A percentile compares a stretch with the other conserved stretches of the same genome.
Evolutionary conservation across 2,797 vertebrate species (phyloP).

Genomic region (Intellagama lesueurii): DNA sequence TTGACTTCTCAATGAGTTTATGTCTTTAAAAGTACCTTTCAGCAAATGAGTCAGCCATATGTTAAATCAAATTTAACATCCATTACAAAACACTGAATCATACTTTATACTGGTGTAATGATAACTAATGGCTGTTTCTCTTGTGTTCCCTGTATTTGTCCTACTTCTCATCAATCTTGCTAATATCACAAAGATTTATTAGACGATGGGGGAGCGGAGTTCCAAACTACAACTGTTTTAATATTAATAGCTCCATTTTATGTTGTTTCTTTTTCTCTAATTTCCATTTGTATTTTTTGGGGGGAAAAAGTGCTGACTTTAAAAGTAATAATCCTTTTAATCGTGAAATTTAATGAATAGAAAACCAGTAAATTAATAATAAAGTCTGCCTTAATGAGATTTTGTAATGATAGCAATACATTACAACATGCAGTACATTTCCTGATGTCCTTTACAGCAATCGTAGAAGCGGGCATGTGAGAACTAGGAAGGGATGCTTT

Average conservation of each 20-base stretch:
- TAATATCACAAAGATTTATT: constrained; percentile 81
- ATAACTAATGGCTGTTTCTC: constrained; percentile 81
- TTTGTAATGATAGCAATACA: constrained; percentile 71
- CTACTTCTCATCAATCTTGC: constrained; percentile 80
- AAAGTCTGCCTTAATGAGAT: constrained; percentile 76
- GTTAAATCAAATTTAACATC: constrained; percentile 85
- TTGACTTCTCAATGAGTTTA: constrained; percentile 78
- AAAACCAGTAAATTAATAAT: constrained; percentile 77
- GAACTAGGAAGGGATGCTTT: not conserved
- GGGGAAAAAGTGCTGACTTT: constrained; percentile 68
- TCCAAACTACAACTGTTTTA: constrained; percentile 77
- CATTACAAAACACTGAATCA: constrained; percentile 82
- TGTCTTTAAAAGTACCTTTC: constrained; percentile 80
- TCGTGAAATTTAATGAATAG: constrained; percentile 78
- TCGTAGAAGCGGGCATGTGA: constrained; percentile 23
- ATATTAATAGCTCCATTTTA: constrained; percentile 81
- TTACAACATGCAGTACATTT: constrained; percentile 68
- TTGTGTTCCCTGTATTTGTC: constrained; percentile 77
- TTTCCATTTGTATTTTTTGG: constrained; percentile 68
- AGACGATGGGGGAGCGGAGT: constrained; percentile 74
- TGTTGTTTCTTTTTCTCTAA: constrained; percentile 74
- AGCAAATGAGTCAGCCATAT: constrained; percentile 80
- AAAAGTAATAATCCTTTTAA: constrained; percentile 77
- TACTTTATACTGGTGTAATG: constrained; percentile 82
- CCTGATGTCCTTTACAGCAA: constrained; percentile 54